These are phyloP conservation scores for Halcyon smyrnensis DNA, from an alignment of 2,797 vertebrate species.

Conservation along the genomic window DNA sequence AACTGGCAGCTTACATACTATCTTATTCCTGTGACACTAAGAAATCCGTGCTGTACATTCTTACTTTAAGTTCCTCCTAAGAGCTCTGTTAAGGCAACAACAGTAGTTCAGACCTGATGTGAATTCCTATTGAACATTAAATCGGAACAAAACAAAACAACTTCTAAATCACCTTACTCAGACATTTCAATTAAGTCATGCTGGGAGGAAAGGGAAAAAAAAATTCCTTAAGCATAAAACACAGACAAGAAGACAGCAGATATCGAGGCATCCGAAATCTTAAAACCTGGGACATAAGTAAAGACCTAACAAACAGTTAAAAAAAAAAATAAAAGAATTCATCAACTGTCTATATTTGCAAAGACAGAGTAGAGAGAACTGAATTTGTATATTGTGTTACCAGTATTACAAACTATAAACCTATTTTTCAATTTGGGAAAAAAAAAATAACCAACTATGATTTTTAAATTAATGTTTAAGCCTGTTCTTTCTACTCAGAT, in stretches of 20 bases:
- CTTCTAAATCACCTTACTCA: neutral
- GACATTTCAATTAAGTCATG: neutral
- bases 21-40: neutral
- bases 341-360: neutral
- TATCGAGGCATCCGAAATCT: neutral
- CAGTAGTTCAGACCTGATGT: neutral
- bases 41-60: neutral
- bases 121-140: neutral
- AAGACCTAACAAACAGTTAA: neutral
- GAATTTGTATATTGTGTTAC: neutral
- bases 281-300: neutral
- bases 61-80: neutral
- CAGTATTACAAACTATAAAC: neutral
- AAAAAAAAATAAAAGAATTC: neutral
- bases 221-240: neutral
- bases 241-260: neutral
- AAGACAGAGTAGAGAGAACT: neutral
- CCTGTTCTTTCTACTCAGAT: neutral
- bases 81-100: neutral
- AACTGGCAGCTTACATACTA: neutral
- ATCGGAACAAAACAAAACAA: neutral
- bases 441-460: too few species aligned
- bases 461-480: neutral
- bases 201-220: neutral
- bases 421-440: neutral